These are phyloP conservation scores for Heliconius hermathena DNA, from an alignment of 1,140 invertebrate species.

Conservation along the genomic window DNA sequence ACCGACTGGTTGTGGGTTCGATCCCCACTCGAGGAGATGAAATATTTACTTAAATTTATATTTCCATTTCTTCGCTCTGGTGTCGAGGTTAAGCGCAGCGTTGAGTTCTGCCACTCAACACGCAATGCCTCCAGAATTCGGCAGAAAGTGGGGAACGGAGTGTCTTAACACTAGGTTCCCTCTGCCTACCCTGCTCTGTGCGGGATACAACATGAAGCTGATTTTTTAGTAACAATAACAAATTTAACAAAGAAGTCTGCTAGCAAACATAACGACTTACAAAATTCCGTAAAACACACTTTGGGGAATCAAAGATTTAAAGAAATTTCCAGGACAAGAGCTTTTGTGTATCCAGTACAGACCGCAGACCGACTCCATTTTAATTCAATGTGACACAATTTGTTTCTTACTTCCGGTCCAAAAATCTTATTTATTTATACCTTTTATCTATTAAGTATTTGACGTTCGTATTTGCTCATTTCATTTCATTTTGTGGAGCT, in stretches of 20 bases:
- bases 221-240: neutral
- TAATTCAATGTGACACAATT: neutral
- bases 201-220: too few species aligned
- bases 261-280: neutral
- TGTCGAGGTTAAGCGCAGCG: too few species aligned
- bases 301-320: neutral
- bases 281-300: neutral
- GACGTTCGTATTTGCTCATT: neutral
- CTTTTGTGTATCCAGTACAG: neutral
- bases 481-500: neutral
- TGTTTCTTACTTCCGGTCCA: constrained; percentile 1
- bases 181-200: too few species aligned
- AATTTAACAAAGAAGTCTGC: neutral
- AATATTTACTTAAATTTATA: too few species aligned
- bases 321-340: neutral
- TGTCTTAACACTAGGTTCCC: too few species aligned
- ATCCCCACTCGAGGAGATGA: too few species aligned
- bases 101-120: too few species aligned
- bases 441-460: neutral
- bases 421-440: constrained; percentile 4
- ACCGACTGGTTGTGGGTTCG: too few species aligned
- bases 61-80: too few species aligned
- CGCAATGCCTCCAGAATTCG: too few species aligned
- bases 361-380: neutral
- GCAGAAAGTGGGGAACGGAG: too few species aligned